These are phyloP conservation scores for Pardosa pseudoannulata DNA, from an alignment of 2,888 invertebrate species.

Conservation along the genomic window DNA sequence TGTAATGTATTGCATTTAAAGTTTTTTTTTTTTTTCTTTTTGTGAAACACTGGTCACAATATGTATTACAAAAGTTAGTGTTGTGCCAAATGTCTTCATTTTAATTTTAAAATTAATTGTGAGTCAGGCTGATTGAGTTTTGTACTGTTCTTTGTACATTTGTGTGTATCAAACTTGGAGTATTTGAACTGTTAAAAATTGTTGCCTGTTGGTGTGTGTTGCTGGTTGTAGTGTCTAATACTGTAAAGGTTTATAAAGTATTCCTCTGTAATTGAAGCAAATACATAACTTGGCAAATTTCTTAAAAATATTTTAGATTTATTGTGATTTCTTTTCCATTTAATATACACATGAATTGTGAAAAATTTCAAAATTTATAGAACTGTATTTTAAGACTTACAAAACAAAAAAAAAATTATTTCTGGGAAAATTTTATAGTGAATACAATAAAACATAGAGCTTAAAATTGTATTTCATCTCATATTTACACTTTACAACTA, in stretches of 20 bases:
- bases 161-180: background rate
- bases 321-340: background rate
- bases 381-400: background rate
- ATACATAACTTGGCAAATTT: too few relatives aligned
- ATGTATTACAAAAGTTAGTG: background rate
- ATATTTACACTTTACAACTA: background rate
- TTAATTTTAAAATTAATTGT: slow-evolving; percentile 12
- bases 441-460: background rate
- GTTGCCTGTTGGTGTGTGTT: background rate
- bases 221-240: background rate
- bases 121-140: background rate
- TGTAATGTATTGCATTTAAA: too few relatives aligned
- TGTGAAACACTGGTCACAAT: background rate
- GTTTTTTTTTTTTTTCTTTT: too few relatives aligned
- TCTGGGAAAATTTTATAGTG: background rate
- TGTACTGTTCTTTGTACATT: background rate
- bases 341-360: background rate
- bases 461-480: background rate
- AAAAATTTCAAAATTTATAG: background rate
- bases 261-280: too few relatives aligned
- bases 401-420: background rate
- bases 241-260: background rate
- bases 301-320: background rate
- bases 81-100: slow-evolving; percentile 11
- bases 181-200: background rate